These are phyloP conservation scores for Halcyon senegalensis DNA, from an alignment of 2,113 vertebrate genomes.

Conservation along the genomic window DNA sequence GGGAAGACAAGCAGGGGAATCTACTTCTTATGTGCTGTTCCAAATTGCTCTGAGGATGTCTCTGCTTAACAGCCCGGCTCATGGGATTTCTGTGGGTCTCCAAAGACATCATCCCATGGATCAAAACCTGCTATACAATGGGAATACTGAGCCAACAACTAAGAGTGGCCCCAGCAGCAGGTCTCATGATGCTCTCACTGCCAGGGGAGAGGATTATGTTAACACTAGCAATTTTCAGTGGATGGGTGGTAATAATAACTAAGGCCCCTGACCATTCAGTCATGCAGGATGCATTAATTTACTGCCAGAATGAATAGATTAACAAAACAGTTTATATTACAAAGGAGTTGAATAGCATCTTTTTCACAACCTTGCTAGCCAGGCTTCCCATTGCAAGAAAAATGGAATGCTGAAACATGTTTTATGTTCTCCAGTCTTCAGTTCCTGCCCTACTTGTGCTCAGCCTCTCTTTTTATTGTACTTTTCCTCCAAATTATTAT, in stretches of 20 bases:
- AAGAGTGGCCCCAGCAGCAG: not conserved
- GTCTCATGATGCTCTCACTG: not conserved
- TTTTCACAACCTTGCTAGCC: not conserved
- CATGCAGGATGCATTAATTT: conserved; percentile 14
- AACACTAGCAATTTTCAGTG: not conserved
- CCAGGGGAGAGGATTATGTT: conserved; percentile 4
- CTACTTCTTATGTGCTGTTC: not conserved
- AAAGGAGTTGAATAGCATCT: not conserved
- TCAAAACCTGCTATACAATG: not conserved
- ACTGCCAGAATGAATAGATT: not conserved
- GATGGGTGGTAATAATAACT: not conserved
- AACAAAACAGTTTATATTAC: not conserved
- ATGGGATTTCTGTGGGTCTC: not conserved
- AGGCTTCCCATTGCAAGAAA: not conserved
- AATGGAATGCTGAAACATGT: not conserved
- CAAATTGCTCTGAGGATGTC: not conserved
- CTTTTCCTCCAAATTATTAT: not conserved
- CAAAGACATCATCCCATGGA: not conserved
- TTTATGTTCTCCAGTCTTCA: not conserved
- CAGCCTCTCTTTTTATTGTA: not conserved
- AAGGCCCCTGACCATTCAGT: not conserved
- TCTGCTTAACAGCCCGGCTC: not conserved
- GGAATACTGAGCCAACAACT: not conserved
- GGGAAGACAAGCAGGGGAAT: not conserved
- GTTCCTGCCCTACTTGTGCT: not conserved